These are phyloP conservation scores for Lepidurus apus DNA, from an alignment of 1,140 invertebrate genomes.

Conservation along the genomic window DNA sequence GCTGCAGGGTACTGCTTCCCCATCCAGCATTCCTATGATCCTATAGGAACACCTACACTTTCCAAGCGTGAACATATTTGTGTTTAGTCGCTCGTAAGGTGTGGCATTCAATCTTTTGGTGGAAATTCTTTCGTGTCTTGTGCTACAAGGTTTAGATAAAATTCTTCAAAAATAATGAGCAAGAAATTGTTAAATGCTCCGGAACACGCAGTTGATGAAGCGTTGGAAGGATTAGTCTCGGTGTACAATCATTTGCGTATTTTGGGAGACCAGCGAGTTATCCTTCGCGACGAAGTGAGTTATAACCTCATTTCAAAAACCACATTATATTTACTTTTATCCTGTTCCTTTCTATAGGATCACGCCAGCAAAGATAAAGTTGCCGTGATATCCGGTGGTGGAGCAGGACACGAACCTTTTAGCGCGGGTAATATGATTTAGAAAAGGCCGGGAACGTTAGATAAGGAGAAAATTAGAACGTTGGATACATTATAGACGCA, in stretches of 20 bases:
- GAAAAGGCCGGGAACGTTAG: background rate
- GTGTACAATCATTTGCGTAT: constrained; percentile 57
- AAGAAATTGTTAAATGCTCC: constrained; percentile 63
- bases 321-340: constrained; percentile 18
- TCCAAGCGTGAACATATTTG: background rate
- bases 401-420: constrained; percentile 82
- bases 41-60: background rate
- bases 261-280: constrained; percentile 55
- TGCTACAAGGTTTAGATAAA: background rate
- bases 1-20: constrained; percentile 4
- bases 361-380: constrained; percentile 53
- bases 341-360: constrained; percentile 48
- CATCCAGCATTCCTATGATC: background rate
- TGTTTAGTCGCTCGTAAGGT: background rate
- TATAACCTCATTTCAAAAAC: background rate
- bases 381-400: constrained; percentile 69
- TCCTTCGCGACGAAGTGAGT: constrained; percentile 50
- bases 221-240: constrained; percentile 58
- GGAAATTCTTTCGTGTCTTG: background rate
- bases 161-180: background rate
- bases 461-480: constrained; percentile 26
- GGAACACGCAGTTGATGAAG: constrained; percentile 60
- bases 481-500: constrained; percentile 25
- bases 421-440: constrained; percentile 53
- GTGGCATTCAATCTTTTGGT: background rate